Evolutionary conservation across 2,113 vertebrate genomes (phyloP), one percentile per base, ranked within the genome.

Genomic region (Oplegnathus fasciatus): DNA sequence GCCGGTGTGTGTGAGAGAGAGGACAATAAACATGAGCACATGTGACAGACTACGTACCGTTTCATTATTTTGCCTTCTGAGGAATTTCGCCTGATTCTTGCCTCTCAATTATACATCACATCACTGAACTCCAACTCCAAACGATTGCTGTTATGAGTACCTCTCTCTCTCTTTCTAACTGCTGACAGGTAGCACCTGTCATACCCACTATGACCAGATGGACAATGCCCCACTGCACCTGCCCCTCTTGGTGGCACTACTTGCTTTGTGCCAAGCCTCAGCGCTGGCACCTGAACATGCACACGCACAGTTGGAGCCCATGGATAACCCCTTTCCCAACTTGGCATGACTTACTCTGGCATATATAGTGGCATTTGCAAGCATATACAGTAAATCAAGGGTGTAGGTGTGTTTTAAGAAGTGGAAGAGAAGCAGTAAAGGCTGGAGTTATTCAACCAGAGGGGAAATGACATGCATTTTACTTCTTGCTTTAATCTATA

Each of bases 131-230:
- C n/a, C 1, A 10, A 32, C 44, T 75, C 17, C 52, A 13, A 78
- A 17, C 66, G 76, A 20, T 13, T 9, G 24, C 52, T 71, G 20
- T 22, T 57, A 50, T 48, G 14, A 60, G 14, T 30, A 13, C 40
- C 40, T 66, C 15, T 46, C 46, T 34, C 66, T 55, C n/a, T 44
- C 24, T 52, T 67, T 22, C 58, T 74, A 57, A 75, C 84, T 48
- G 57, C 89, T 91, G 90, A 91, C 91, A 90, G 89, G 88, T 90
- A 90, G 86, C 92, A 93, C 89, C 88, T 93, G 91, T 85, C 83
- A 70, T 58, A 67, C 84, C 34, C 90, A 34, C 88, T 52, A 73
- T 71, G 91, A 55, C 91, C 92, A 93, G 90, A 92, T 93, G 93
- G 90, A 91, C 84, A 72, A 52, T 86, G 82, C 86, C 87, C 80